Evolutionary conservation across 2,113 vertebrate species (phyloP).

Genomic region (Gadus chalcogrammus): DNA sequence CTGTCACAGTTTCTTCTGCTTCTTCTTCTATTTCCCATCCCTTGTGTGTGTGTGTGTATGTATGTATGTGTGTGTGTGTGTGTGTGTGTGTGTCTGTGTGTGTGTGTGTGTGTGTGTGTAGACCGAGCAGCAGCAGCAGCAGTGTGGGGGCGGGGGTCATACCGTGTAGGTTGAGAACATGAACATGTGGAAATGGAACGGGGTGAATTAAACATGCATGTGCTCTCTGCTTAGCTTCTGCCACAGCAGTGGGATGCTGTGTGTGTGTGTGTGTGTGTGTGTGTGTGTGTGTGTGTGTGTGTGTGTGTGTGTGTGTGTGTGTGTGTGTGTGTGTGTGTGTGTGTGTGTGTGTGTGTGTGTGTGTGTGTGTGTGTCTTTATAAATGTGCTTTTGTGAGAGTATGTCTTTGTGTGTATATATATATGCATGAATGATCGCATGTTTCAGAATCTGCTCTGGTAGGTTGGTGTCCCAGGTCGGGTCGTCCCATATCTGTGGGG

Average conservation of each 20-base stretch:
- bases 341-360: neutral
- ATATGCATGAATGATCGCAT: conserved; percentile 6
- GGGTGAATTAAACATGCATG: conserved; percentile 70
- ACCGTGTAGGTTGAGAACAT: conserved; percentile 47
- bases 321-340: conserved; percentile 1
- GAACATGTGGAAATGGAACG: conserved; percentile 65
- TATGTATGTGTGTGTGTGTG: too few species aligned
- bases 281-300: neutral
- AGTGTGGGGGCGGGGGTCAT: conserved; percentile 34
- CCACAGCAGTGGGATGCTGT: conserved; percentile 43
- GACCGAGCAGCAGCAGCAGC: neutral
- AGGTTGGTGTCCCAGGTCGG: conserved; percentile 38
- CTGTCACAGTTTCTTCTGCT: conserved; percentile 24
- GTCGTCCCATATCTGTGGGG: conserved; percentile 58
- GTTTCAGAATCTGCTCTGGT: neutral
- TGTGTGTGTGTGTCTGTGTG: too few species aligned
- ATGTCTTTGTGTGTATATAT: neutral
- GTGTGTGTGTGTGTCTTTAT: conserved; percentile 1
- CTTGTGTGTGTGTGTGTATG: neutral
- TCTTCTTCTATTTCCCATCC: conserved; percentile 35
- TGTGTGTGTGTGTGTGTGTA: conserved; percentile 15
- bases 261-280: neutral
- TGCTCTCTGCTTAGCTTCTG: conserved; percentile 49
- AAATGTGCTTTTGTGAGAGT: conserved; percentile 6
- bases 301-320: neutral